A percentile compares a stretch with the other conserved stretches of the same genome.
Evolutionary conservation across 2,888 invertebrate genomes (phyloP).

Genomic region (Mimachlamys varia): DNA sequence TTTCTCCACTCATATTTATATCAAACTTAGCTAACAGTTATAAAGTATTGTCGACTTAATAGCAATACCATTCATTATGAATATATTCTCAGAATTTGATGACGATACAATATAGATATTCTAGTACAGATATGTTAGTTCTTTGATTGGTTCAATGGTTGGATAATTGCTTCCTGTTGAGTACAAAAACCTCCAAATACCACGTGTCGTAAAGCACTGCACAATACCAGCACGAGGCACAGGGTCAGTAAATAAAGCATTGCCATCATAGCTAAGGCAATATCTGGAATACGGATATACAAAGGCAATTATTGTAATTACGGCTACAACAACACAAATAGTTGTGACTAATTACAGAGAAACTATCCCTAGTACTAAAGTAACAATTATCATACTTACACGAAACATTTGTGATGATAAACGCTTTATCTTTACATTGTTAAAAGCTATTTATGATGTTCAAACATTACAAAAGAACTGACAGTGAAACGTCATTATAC

Average conservation of each 20-base stretch:
- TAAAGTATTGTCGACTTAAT: too few relatives aligned
- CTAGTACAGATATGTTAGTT: neutral
- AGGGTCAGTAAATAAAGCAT: neutral
- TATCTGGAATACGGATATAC: neutral
- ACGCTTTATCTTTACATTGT: neutral
- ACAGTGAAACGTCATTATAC: neutral
- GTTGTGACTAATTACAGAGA: neutral
- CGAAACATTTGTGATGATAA: neutral
- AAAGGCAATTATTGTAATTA: neutral
- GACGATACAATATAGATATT: too few relatives aligned
- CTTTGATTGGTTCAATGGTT: neutral
- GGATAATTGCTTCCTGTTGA: neutral
- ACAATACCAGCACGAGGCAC: constrained; percentile 15
- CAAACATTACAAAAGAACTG: too few relatives aligned
- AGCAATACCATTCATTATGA: neutral
- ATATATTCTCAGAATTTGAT: neutral
- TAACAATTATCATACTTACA: neutral
- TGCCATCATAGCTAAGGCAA: neutral
- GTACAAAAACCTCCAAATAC: neutral
- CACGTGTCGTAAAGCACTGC: neutral
- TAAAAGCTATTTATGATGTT: neutral
- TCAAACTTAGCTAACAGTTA: too few relatives aligned
- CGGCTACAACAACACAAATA: neutral
- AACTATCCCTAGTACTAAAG: neutral
- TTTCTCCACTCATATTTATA: too few relatives aligned